Evolutionary conservation across 2,113 vertebrate genomes (phyloP).

Genomic region (rabbit (Oryctolagus cuniculus)): DNA sequence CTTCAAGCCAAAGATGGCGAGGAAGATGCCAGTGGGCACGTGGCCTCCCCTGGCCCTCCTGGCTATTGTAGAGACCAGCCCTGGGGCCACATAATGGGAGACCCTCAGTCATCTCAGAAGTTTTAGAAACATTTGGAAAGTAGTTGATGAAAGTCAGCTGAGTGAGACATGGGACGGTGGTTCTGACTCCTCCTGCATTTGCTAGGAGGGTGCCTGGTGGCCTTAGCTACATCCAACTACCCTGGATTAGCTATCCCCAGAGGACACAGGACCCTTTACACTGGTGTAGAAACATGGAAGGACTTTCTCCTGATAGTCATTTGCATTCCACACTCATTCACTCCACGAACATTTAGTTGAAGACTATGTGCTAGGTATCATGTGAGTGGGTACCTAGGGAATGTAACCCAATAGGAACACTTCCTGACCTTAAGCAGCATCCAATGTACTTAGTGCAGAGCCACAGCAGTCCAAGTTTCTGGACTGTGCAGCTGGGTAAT

Average conservation of each 20-base stretch:
- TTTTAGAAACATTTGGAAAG: conserved; percentile 33
- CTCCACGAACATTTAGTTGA: conserved; percentile 31
- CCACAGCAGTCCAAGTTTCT: neutral
- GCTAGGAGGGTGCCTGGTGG: neutral
- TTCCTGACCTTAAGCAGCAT: conserved; percentile 16
- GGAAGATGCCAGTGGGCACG: neutral
- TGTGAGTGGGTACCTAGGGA: neutral
- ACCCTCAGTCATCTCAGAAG: neutral
- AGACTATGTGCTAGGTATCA: neutral
- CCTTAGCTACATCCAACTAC: neutral
- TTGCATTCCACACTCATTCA: conserved; percentile 23
- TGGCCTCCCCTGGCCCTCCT: neutral
- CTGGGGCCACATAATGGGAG: neutral
- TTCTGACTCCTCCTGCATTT: neutral
- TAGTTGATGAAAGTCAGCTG: conserved; percentile 16
- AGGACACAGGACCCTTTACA: neutral
- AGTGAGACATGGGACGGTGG: neutral
- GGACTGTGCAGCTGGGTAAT: neutral
- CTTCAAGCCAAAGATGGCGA: neutral
- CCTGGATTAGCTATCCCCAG: neutral
- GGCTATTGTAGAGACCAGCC: neutral
- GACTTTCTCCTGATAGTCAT: neutral
- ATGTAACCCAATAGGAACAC: neutral
- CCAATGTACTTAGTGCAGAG: neutral
- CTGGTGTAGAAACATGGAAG: neutral